These are phyloP conservation scores for Nannospalax galili DNA, from an alignment of 2,113 vertebrate genomes.

Conservation along the genomic window DNA sequence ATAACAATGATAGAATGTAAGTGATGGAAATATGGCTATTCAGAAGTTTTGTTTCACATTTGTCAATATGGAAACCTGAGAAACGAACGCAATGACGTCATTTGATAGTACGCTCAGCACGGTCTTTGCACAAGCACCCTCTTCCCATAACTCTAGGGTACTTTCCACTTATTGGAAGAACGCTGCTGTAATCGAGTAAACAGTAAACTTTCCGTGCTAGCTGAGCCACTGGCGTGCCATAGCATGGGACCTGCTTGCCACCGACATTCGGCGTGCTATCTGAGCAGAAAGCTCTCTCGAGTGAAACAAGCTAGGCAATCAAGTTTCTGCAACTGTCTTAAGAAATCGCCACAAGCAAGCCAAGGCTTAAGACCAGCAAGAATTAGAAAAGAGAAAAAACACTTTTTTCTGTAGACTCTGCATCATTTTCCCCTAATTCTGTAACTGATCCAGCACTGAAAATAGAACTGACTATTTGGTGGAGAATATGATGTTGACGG, in stretches of 20 bases:
- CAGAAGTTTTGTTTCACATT: constrained; percentile 30
- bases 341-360: background rate
- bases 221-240: background rate
- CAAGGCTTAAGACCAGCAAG: background rate
- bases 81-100: background rate
- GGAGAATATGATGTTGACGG: background rate
- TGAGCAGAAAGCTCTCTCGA: background rate
- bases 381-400: background rate
- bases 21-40: background rate
- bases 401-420: background rate
- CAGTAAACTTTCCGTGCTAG: background rate
- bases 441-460: background rate
- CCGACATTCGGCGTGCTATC: background rate
- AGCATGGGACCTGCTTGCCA: background rate
- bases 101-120: background rate
- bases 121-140: too few species aligned
- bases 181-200: background rate
- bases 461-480: background rate
- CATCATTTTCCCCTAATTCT: background rate
- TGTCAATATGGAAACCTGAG: constrained; percentile 26
- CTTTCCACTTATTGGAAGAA: background rate
- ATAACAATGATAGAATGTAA: background rate
- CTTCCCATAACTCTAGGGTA: background rate
- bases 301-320: background rate
- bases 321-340: background rate